phyloP scores from a whole-genome alignment of 1,140 invertebrate species.

The Drosophila baimaii region DNA sequence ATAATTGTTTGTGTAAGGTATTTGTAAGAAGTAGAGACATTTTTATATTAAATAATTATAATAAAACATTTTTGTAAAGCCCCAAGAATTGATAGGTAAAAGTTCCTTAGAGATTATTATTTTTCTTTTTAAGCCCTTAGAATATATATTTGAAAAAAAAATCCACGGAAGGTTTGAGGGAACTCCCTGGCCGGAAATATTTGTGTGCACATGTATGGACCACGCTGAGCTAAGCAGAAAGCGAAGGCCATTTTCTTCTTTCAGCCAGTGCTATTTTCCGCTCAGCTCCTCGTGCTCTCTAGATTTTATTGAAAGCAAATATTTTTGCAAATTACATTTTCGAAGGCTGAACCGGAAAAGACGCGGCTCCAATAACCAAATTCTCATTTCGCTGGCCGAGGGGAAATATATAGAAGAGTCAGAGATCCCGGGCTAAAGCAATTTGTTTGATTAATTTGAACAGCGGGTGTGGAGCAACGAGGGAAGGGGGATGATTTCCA shows the following conservation, averaged over 20 bases:
- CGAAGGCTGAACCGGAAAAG: conserved; percentile 42
- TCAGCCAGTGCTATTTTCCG: conserved; percentile 32
- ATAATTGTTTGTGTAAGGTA: neutral
- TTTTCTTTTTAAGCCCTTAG: neutral
- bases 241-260: conserved; percentile 19
- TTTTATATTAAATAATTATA: neutral
- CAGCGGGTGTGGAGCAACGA: conserved; percentile 13
- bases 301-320: conserved; percentile 75
- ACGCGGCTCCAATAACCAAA: conserved; percentile 40
- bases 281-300: neutral
- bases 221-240: conserved; percentile 48
- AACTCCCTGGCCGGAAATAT: conserved; percentile 18
- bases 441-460: conserved; percentile 81
- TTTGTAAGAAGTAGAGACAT: neutral
- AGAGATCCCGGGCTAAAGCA: conserved; percentile 64
- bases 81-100: no score
- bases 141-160: no score
- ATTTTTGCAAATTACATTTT: conserved; percentile 80
- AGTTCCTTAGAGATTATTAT: no score
- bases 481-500: neutral
- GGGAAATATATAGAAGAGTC: conserved; percentile 28
- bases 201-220: conserved; percentile 21
- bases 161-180: conserved; percentile 1
- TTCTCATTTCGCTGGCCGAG: conserved; percentile 31
- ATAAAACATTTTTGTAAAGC: neutral